A percentile compares a stretch with the other conserved stretches of the same genome.
Conservation (phyloP, 2,888 invertebrate species). For the Imbricaverruca yamaguchii region DNA sequence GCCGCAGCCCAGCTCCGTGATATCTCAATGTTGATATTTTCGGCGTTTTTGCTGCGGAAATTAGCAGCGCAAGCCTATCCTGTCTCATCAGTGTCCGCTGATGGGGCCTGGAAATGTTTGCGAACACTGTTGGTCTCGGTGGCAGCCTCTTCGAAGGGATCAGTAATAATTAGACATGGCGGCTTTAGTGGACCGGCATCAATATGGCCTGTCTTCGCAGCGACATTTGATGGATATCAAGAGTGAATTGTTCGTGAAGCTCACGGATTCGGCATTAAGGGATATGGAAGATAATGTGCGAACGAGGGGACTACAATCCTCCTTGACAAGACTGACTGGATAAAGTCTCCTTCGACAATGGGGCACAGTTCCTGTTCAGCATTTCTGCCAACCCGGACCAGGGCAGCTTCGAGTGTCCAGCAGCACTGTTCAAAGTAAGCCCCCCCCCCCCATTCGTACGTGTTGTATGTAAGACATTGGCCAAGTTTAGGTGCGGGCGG, state of each 20-base stretch:
- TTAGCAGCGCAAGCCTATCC: too few relatives aligned
- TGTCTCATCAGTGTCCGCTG: too few relatives aligned
- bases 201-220: conserved; percentile 19
- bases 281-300: conserved; percentile 5
- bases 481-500: too few relatives aligned
- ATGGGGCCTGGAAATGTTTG: too few relatives aligned
- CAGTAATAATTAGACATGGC: conserved; percentile 21
- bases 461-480: too few relatives aligned
- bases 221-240: conserved; percentile 3
- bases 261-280: conserved; percentile 18
- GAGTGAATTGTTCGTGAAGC: conserved; percentile 11
- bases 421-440: conserved; percentile 9
- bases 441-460: neutral
- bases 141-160: conserved; percentile 9
- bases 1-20: too few relatives aligned
- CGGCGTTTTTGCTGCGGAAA: too few relatives aligned
- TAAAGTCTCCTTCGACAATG: conserved; percentile 3
- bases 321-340: too few relatives aligned
- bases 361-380: neutral
- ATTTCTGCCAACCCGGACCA: conserved; percentile 19
- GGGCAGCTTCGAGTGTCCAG: conserved; percentile 15
- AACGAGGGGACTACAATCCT: too few relatives aligned
- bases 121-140: neutral
- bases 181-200: conserved; percentile 14
- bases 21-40: too few relatives aligned